Evolutionary conservation across 2,113 vertebrate genomes (phyloP), one percentile per base, ranked within the genome.

Genomic region (Podarcis raffonei): DNA sequence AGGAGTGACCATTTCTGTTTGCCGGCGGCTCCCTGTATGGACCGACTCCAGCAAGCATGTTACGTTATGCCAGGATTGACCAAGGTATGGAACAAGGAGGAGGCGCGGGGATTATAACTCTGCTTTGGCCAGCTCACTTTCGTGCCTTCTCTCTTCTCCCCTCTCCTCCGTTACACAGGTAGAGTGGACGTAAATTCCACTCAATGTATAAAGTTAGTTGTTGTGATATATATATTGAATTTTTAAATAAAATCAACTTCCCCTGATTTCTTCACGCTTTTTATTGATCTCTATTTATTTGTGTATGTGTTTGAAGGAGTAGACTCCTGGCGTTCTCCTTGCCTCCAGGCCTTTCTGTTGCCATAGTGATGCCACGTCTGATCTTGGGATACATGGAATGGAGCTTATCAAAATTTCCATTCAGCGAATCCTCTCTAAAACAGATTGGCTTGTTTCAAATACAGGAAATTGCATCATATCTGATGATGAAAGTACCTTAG

Each of bases 221-320:
- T 16, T 68, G 80, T 88, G 78, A 86, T 91, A 94, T n/a, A 86
- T 91, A 94, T n/a, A 39, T 30, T 69, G 39, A 13, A 78, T 89
- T 93, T 94, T 90, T 84, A 84, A 89, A 69, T 84, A 78, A 89
- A 88, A 78, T 25, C 37, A 84, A 84, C 20, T n/a, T 83, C 71
- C 78, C 83, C 35, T 32, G n/a, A 25, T 89, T 69, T 69, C 57
- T 77, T 68, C 74, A 53, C 57, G n/a, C 57, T 30, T 71, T 37
- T 83, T 78, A 84, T 57, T 89, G 87, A 69, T 83, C 39, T 80
- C 37, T 32, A n/a, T 68, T 57, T 78, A 15, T 62, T 62, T 62
- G 18, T 20, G 18, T 62, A 53, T 53, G 48, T 53, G 11, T 53
- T 53, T 53, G 68, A 87, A 88, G 53, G 30, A 37, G 16, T 68